These are phyloP conservation scores for Labia minor DNA, from an alignment of 2,888 invertebrate genomes.

Conservation along the genomic window DNA sequence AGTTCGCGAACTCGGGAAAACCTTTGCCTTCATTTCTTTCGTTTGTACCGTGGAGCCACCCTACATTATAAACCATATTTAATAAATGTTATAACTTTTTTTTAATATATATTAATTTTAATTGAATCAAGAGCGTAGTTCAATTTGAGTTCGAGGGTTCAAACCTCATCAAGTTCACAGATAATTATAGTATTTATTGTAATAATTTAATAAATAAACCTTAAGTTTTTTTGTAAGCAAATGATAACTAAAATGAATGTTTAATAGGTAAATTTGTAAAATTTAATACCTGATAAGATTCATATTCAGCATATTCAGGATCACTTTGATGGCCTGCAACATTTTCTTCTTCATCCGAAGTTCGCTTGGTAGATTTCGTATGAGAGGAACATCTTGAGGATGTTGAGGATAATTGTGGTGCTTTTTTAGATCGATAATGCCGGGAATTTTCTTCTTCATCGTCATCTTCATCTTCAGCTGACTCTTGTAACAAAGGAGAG, in stretches of 20 bases:
- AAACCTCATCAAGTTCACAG: too few relatives aligned
- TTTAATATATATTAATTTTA: too few relatives aligned
- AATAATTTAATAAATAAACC: too few relatives aligned
- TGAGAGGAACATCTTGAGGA: neutral
- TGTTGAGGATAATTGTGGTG: neutral
- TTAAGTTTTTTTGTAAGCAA: too few relatives aligned
- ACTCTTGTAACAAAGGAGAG: slow-evolving; percentile 32
- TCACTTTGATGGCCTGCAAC: slow-evolving; percentile 32
- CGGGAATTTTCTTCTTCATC: slow-evolving; percentile 29
- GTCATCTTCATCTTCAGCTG: slow-evolving; percentile 33
- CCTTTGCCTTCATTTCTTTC: slow-evolving; percentile 30
- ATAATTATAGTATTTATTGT: too few relatives aligned
- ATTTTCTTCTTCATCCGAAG: slow-evolving; percentile 13
- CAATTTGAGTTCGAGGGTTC: too few relatives aligned
- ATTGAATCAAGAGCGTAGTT: too few relatives aligned
- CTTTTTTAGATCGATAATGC: neutral
- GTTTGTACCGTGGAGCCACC: slow-evolving; percentile 36
- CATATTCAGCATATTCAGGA: slow-evolving; percentile 38
- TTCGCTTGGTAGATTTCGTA: neutral
- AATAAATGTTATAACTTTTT: too few relatives aligned
- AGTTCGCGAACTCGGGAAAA: slow-evolving; percentile 68
- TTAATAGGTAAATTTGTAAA: too few relatives aligned
- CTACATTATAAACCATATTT: too few relatives aligned
- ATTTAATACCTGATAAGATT: slow-evolving; percentile 32
- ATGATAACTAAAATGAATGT: too few relatives aligned